Evolutionary conservation across 2,888 invertebrate species (phyloP).

Genomic region (Metopia argyrocephala): DNA sequence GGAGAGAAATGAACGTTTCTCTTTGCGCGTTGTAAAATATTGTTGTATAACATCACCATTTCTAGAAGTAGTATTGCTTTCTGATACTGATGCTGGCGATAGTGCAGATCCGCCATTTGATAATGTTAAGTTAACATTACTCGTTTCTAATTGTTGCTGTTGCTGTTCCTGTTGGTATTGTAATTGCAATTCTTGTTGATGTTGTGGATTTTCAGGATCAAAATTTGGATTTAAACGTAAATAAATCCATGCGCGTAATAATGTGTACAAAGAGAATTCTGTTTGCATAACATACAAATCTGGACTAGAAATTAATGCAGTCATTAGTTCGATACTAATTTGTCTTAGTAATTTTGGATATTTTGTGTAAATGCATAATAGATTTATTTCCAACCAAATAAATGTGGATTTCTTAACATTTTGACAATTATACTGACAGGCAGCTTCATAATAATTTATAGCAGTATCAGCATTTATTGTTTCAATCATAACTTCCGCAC

Average conservation of each 20-base stretch:
- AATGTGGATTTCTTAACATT: conserved; percentile 82
- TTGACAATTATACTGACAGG: conserved; percentile 84
- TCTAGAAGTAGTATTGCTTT: conserved; percentile 66
- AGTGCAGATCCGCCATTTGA: background rate
- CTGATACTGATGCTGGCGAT: background rate
- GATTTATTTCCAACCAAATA: conserved; percentile 85
- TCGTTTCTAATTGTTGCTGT: conserved; percentile 45
- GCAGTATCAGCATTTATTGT: conserved; percentile 86
- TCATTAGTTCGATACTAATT: conserved; percentile 84
- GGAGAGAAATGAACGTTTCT: conserved; percentile 81
- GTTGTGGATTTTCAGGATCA: conserved; percentile 75
- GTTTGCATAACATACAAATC: conserved; percentile 87
- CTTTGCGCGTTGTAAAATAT: conserved; percentile 73
- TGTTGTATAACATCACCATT: conserved; percentile 71
- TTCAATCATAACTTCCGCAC: conserved; percentile 86
- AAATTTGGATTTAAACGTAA: conserved; percentile 79
- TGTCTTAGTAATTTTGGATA: conserved; percentile 81
- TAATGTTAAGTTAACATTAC: conserved; percentile 11
- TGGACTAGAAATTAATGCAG: conserved; percentile 82
- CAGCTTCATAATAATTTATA: conserved; percentile 84
- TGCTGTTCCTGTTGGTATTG: conserved; percentile 65
- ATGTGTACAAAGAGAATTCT: conserved; percentile 86
- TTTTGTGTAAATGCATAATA: conserved; percentile 82
- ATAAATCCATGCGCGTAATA: conserved; percentile 85
- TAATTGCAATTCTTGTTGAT: conserved; percentile 67